Base-by-base conservation (phyloP, 2,797 vertebrate genomes). In the Pogonophryne albipinna region DNA sequence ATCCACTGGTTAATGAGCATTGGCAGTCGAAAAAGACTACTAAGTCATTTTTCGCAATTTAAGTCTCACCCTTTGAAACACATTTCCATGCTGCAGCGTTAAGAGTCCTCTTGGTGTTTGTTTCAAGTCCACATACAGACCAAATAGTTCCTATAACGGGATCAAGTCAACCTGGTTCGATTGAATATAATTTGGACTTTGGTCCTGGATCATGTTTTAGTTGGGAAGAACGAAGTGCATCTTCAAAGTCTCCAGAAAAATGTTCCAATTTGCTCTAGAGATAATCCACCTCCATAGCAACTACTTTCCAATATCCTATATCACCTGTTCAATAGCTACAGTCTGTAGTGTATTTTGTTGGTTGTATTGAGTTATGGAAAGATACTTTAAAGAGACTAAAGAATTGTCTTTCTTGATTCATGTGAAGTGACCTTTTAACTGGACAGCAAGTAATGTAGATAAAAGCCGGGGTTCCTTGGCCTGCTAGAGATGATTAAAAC, bases 401-500 rank as follows among this genome's bases (percentile, higher is more conserved):
- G 0, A 15, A 9, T 27, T 45, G 55, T 61, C 50, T 47, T 10
- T 27, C 0, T 44, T 17, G 53, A 79, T 72, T 60, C 57, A 46
- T 42, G 6, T 38, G 49, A 59, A 59, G 45, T 12, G 67, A 76
- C 57, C 59, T 63, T 72, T 67, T 51, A 68, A 42, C 60, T 66
- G 38, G 4, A 14, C 16, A 2, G 23, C 56, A 62, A 78, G 66
- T n/a, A 51, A 31, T 7, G 31, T 13, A 31, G 78, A 78, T 66
- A 31, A 64, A 41, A 72, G 59, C 45, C 1, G 5, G 12, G 58
- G 46, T 27, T 31, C 51, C 49, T 15, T 46, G n/a, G 49, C 41
- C 65, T 4, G 63, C 38, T 44, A 56, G 58, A 74, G 51, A 80
- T 66, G 79, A 87, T 90, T 80, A 74, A 82, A 80, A 59, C 55